Conservation (phyloP, 2,888 invertebrate genomes). For the Phorcus lineatus region DNA sequence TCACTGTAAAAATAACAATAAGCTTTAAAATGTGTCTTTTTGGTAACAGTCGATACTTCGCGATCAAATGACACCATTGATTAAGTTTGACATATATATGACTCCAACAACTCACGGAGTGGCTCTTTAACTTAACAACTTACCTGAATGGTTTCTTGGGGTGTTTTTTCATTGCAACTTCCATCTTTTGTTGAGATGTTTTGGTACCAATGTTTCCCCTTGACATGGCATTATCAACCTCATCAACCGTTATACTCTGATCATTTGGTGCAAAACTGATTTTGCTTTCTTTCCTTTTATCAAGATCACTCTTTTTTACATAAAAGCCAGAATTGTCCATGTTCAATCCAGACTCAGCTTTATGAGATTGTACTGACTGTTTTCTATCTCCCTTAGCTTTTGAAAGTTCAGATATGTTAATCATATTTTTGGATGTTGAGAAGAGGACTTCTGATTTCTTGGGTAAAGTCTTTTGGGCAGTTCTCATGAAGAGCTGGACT, state of each 20-base stretch:
- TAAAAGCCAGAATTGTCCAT: background rate
- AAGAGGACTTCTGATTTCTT: background rate
- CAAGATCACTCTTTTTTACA: background rate
- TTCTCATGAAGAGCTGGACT: constrained; percentile 54
- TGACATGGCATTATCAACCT: background rate
- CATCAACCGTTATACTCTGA: background rate
- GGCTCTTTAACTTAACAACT: too few species aligned
- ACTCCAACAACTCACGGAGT: too few species aligned
- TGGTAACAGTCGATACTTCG: too few species aligned
- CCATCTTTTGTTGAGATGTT: background rate
- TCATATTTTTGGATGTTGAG: background rate
- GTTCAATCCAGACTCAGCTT: too few species aligned
- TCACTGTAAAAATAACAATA: too few species aligned
- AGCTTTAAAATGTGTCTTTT: too few species aligned
- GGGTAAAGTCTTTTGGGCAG: constrained; percentile 28
- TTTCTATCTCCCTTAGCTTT: too few species aligned
- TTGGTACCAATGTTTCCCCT: background rate
- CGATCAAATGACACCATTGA: too few species aligned
- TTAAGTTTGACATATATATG: too few species aligned
- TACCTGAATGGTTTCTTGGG: background rate
- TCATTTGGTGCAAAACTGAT: too few species aligned
- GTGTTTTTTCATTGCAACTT: background rate
- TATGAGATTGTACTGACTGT: too few species aligned
- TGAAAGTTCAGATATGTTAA: too few species aligned
- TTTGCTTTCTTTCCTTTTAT: background rate